Evolutionary conservation across 2,888 invertebrate genomes (phyloP), one percentile per base, ranked within the genome.

Genomic region (Tenthredo amoena): DNA sequence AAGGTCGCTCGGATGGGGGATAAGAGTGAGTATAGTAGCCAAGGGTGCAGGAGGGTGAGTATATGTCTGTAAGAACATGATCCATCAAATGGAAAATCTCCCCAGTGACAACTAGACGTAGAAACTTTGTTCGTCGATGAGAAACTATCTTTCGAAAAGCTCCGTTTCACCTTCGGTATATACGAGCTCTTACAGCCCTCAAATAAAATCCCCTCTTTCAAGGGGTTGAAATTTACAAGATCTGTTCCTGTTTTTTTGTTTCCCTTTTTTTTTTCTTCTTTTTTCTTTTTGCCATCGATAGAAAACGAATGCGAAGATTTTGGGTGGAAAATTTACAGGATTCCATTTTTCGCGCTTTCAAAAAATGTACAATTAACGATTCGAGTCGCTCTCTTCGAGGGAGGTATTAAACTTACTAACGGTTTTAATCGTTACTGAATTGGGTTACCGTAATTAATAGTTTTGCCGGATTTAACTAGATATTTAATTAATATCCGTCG

Each of bases 61-160:
- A n/a, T 50, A 55, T n/a, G 21, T 68, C 68, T 18, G 18, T 18
- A 26, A 76, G 40, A 76, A 76, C 76, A 47, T 47, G 47, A 76
- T 76, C 76, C 40, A 76, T 76, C 76, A 76, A 76, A 76, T 37
- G 34, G 40, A 47, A 31, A 76, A 76, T 76, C n/a, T 76, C 43
- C 26, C 21, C 12, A 21, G 21, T 43, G 76, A 76, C 76, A 76
- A 76, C 40, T 47, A 26, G 43, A 21, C 34, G 21, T 55, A 34
- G 18, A 47, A 76, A 47, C 26, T 76, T 76, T 76, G 40, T 47
- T 18, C 47, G 43, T 9, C 15, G 40, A 47, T 47, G 47, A 47
- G 47, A 76, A 47, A 47, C 76, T 76, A 76, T 76, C 47, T 6
- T 40, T 76, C 40, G 47, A 10, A 43, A n/a, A 47, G 76, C 37